Conservation (phyloP, 2,888 invertebrate genomes). For the Agrilus cyanescens region DNA sequence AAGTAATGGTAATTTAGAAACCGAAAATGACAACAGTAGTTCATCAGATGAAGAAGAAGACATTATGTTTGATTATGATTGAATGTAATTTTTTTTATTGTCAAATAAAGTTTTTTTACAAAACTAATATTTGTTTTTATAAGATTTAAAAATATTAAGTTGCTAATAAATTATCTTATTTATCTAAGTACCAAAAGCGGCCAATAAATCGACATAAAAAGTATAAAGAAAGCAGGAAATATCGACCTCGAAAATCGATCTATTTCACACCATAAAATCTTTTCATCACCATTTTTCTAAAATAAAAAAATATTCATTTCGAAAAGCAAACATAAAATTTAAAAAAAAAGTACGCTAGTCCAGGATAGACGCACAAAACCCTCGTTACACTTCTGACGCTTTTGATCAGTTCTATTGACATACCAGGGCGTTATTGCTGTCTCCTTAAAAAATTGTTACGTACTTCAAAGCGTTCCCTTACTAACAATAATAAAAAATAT, state of each 20-base stretch:
- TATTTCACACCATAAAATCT: constrained; percentile 67
- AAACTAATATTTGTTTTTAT: not conserved
- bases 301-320: constrained; percentile 14
- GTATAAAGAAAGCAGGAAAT: constrained; percentile 66
- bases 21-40: constrained; percentile 20
- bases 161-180: not conserved
- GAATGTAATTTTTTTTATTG: constrained; percentile 8
- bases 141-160: not conserved
- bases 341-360: constrained; percentile 22
- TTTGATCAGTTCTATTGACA: constrained; percentile 10
- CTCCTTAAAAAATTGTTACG: constrained; percentile 18
- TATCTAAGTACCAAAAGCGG: constrained; percentile 47
- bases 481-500: no score
- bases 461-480: no score
- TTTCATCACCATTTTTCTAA: constrained; percentile 52
- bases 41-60: constrained; percentile 26
- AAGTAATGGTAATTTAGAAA: constrained; percentile 32
- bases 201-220: constrained; percentile 70
- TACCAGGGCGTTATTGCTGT: constrained; percentile 24
- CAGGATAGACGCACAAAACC: constrained; percentile 22
- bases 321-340: constrained; percentile 1
- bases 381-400: constrained; percentile 10
- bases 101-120: constrained; percentile 5
- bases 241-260: constrained; percentile 64
- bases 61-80: constrained; percentile 6